Base-by-base conservation (phyloP, 2,113 vertebrate species). In the Mus pahari region DNA sequence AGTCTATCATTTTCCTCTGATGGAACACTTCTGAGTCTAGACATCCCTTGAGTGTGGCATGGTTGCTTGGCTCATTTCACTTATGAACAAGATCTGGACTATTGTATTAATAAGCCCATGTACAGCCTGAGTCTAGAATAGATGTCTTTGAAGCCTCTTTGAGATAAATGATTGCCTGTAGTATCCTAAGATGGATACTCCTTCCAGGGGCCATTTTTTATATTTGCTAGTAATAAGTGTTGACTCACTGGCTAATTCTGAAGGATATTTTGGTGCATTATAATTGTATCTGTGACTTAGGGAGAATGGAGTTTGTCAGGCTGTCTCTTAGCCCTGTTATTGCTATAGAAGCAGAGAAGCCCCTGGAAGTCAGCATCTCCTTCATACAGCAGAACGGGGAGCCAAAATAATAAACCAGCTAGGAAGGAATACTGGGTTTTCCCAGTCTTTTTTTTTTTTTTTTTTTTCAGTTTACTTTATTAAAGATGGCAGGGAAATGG, bases 201-300 rank as follows among this genome's bases (percentile, higher is more conserved):
- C 31, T 94, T 94, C 82, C 86, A 95, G 13, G 96, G 92, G n/a
- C 86, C 75, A 82, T 86, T 78, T 97, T 95, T 95, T 33, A 24
- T 91, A 88, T 97, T 97, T 94, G 81, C 77, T 90, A 4, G 89
- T 96, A 96, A 94, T 95, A 94, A 94, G 90, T 92, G 24, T 97
- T 91, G 94, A 96, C 89, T 81, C 84, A 92, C 73, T 95, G 89
- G 64, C 71, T 93, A 96, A 96, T 96, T 98, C 82, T 86, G 82
- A 90, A 94, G 91, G 95, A 45, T 75, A 82, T 95, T 96, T 88
- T 95, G 60, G 77, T 95, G 83, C 95, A 19, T 89, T 97, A 66
- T 91, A 95, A 88, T 93, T 97, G 66, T n/a, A 50, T 55, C 39
- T 95, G 20, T 96, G 94, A 96, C 74, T 95, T 92, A 90, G 86